Conservation (phyloP, 2,797 vertebrate genomes). For the Falco novaeseelandiae region DNA sequence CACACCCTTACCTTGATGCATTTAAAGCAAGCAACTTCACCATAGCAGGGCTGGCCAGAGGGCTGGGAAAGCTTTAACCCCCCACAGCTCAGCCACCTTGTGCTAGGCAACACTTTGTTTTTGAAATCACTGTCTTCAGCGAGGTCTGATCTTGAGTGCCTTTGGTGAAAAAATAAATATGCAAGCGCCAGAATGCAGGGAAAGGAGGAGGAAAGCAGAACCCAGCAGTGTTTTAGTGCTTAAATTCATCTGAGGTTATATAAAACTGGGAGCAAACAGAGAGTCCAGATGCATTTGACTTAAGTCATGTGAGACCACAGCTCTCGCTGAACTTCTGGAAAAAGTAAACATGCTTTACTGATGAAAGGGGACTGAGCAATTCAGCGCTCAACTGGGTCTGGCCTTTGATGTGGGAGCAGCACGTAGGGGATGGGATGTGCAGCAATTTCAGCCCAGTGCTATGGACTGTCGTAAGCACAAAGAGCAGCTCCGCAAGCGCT, state of each 20-base stretch:
- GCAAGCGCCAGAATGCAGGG: background rate
- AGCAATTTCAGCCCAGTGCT: background rate
- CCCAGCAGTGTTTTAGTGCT: background rate
- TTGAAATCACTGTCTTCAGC: background rate
- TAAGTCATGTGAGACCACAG: background rate
- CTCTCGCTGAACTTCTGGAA: background rate
- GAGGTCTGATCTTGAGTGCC: conserved; percentile 6
- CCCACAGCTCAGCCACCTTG: background rate
- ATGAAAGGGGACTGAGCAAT: conserved; percentile 2
- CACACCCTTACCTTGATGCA: background rate
- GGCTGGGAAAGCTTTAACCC: background rate
- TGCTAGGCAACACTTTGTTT: conserved; percentile 18
- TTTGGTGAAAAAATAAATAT: conserved; percentile 15
- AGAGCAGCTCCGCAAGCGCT: background rate
- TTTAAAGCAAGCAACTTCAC: background rate
- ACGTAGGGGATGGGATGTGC: fast-evolving
- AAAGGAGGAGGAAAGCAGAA: background rate
- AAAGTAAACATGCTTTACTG: conserved; percentile 20
- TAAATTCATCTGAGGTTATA: background rate
- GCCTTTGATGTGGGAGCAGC: conserved; percentile 28
- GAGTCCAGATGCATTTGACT: background rate
- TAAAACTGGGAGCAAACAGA: background rate
- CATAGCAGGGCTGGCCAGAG: background rate
- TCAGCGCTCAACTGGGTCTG: background rate
- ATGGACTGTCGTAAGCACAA: background rate